These are phyloP conservation scores for Panagrolaimus sp. DNA, from an alignment of 1,140 invertebrate genomes.

Conservation along the genomic window DNA sequence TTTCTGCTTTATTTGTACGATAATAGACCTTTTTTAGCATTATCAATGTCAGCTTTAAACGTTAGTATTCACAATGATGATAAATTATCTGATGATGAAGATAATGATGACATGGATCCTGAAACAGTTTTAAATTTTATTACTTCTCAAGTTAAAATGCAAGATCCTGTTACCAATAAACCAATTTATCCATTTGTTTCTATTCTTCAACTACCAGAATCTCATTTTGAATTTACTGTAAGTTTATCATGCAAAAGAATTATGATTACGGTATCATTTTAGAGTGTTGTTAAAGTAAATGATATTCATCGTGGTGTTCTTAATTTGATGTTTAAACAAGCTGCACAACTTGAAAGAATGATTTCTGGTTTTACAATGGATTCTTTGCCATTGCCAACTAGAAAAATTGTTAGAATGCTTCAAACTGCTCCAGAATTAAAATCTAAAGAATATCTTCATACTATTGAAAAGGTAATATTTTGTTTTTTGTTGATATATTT, in stretches of 20 bases:
- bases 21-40: neutral
- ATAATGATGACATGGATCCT: conserved; percentile 3
- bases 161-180: neutral
- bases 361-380: neutral
- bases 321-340: neutral
- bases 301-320: conserved; percentile 8
- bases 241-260: neutral
- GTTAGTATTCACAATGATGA: neutral
- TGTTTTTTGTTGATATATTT: no score
- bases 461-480: neutral
- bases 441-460: neutral
- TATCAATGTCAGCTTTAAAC: neutral
- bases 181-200: neutral
- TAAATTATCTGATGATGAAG: neutral
- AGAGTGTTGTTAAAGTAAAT: conserved; percentile 11
- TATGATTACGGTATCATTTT: neutral
- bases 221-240: conserved; percentile 14
- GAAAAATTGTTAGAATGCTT: neutral
- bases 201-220: neutral
- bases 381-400: neutral
- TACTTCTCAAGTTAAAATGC: conserved; percentile 10
- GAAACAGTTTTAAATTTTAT: neutral
- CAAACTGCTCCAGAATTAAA: conserved; percentile 9
- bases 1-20: neutral
- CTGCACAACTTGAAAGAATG: neutral